Percentiles rank a stretch among this genome's conserved stretches.
phyloP scores from a whole-genome alignment of 2,113 vertebrate genomes.

The Cromileptes altivelis region DNA sequence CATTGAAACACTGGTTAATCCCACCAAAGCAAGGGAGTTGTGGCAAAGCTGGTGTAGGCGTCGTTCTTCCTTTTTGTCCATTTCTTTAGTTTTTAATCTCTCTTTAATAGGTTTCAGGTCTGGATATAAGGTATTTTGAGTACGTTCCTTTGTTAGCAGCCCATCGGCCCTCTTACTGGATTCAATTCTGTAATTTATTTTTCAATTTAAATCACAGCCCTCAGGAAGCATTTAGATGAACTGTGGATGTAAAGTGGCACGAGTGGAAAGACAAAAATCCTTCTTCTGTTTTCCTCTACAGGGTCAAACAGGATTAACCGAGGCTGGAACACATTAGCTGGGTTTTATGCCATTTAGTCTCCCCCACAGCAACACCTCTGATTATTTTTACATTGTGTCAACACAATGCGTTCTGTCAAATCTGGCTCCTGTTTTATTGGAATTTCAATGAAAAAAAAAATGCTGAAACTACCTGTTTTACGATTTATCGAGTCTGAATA shows the following conservation, averaged over 20 bases:
- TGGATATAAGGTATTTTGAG: background rate
- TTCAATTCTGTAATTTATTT: constrained; percentile 45
- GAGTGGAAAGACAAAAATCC: constrained; percentile 17
- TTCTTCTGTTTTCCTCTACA: constrained; percentile 24
- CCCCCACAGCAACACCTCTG: constrained; percentile 15
- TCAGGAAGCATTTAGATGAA: constrained; percentile 39
- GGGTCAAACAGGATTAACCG: constrained; percentile 48
- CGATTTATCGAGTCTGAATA: constrained; percentile 6
- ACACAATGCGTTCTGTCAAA: constrained; percentile 1
- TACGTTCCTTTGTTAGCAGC: background rate
- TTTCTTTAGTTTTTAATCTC: background rate
- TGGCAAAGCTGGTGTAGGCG: background rate
- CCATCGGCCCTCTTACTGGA: background rate
- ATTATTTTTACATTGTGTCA: constrained; percentile 32
- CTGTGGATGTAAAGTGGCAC: constrained; percentile 29
- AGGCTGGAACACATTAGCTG: constrained; percentile 41
- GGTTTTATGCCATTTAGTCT: constrained; percentile 33
- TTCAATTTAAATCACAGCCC: constrained; percentile 21
- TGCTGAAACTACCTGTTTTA: background rate
- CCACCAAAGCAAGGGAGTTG: background rate
- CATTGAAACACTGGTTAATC: background rate
- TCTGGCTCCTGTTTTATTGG: background rate
- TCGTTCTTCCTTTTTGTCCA: background rate
- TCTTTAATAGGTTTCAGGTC: background rate
- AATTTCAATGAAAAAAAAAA: constrained; percentile 9